phyloP scores from a whole-genome alignment of 2,888 invertebrate species.

The Napeogenes sylphis region DNA sequence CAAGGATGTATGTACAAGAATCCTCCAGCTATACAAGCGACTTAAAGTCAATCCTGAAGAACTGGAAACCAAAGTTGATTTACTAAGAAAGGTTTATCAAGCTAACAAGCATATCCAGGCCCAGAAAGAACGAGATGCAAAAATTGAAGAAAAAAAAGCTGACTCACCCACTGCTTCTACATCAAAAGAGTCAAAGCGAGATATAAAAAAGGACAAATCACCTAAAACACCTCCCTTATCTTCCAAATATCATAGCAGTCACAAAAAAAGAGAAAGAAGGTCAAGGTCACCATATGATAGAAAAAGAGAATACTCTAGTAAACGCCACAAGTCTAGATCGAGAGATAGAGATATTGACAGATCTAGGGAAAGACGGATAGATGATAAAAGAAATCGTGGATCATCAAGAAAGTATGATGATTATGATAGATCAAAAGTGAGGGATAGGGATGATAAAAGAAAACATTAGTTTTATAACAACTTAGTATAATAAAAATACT shows the following conservation, averaged over 20 bases:
- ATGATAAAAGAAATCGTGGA: conserved; percentile 58
- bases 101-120: conserved; percentile 67
- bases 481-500: conserved; percentile 12
- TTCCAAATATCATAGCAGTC: conserved; percentile 65
- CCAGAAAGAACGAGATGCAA: conserved; percentile 61
- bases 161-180: conserved; percentile 69
- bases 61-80: conserved; percentile 64
- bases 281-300: conserved; percentile 72
- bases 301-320: conserved; percentile 67
- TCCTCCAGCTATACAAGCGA: conserved; percentile 90
- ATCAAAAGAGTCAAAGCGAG: conserved; percentile 65
- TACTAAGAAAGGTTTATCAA: conserved; percentile 63
- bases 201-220: conserved; percentile 67
- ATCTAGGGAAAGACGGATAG: conserved; percentile 59
- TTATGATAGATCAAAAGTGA: conserved; percentile 67
- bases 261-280: conserved; percentile 69
- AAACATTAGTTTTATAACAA: conserved; percentile 48
- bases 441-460: conserved; percentile 65
- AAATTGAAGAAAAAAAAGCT: conserved; percentile 61
- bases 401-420: conserved; percentile 70
- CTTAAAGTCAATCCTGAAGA: conserved; percentile 83
- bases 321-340: conserved; percentile 69
- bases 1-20: conserved; percentile 87
- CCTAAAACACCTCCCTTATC: conserved; percentile 73
- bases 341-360: conserved; percentile 65